Evolutionary conservation across 2,797 vertebrate species (phyloP), one percentile per base, ranked within the genome.

Genomic region (Myotis planiceps): DNA sequence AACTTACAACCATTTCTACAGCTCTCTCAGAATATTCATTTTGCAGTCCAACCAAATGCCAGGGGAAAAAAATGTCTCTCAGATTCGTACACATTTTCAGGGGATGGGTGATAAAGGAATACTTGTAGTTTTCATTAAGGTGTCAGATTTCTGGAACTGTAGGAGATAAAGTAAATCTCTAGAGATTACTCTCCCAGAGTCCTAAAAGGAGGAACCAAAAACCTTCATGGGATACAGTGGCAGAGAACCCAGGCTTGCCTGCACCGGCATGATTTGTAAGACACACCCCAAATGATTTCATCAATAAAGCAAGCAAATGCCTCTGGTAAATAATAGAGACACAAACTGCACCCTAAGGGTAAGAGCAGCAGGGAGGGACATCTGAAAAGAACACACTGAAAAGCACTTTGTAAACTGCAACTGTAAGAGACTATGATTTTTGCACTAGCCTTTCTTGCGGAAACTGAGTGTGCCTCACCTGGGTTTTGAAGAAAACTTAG

Each of bases 351-450:
- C 27, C 18, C 37, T 68, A 51, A 74, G 45, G n/a, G 51, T 23
- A 72, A 79, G 82, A 49, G 58, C 47, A 25, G 0, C 18, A 69
- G 9, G 39, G 55, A 45, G 32, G 18, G 66, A 58, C 37, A 80
- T 29, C 27, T 88, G 42, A 88, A 68, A 96, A 89, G 58, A 96
- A 92, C 37, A 63, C n/a, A 65, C 21, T 45, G 29, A 72, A 92
- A 81, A 78, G 51, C 23, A 60, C 55, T 85, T 55, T 29, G 37
- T 23, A 76, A 94, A 63, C 0, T 94, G 79, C 72, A 91, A 93
- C 75, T 29, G 2, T 37, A 60, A 90, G 53, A 72, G 47, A 69
- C 14, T 68, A 27, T 68, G 15, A 75, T 60, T 92, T 92, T 83
- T 83, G 34, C 47, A 86, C 3, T 58, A 66, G 51, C 34, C 49